Evolutionary conservation across 2,888 invertebrate species (phyloP), one percentile per base, ranked within the genome.

Genomic region (Drosophila lacicola): DNA sequence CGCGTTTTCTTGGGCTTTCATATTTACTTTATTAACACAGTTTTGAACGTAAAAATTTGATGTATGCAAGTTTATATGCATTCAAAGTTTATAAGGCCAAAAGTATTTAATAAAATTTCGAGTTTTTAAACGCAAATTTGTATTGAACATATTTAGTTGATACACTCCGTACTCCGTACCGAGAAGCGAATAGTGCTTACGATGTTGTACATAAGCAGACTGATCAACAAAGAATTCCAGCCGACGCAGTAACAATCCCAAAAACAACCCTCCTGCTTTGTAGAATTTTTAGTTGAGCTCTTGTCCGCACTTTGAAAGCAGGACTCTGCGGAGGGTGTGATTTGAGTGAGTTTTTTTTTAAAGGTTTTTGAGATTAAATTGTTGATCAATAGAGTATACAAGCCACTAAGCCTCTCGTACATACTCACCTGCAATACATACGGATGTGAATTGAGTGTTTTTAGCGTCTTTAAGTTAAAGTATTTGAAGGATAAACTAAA

Each of bases 221-320:
- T 83, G 87, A 84, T 78, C 81, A 46, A 50, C 44, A 57, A 39
- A 29, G 53, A 13, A 45, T 25, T 33, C 9, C 11, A 25, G 37
- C 10, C 34, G n/a, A 25, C 21, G 13, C 41, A 14, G 17, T 6
- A 39, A 47, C 34, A 44, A 34, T 11, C 39, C 36, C 17, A 37
- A 57, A 67, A 68, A 50, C 70, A 54, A 63, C 70, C 70, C 70
- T 51, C 45, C 49, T 45, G 5, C 13, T 13, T 10, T 55, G 46
- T 51, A 63, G 34, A 54, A 69, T 54, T 58, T 39, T 45, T 17
- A 9, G 14, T 29, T 54, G 54, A 60, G 60, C 67, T 44, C 66
- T 39, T 37, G 6, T 2, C 11, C 14, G 8, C 36, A 33, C 13
- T n/a, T 9, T 54, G 33, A 39, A 25, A 14, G 10, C 41, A 41